Conservation (phyloP, 2,888 invertebrate genomes). For the Terebella lapidaria region DNA sequence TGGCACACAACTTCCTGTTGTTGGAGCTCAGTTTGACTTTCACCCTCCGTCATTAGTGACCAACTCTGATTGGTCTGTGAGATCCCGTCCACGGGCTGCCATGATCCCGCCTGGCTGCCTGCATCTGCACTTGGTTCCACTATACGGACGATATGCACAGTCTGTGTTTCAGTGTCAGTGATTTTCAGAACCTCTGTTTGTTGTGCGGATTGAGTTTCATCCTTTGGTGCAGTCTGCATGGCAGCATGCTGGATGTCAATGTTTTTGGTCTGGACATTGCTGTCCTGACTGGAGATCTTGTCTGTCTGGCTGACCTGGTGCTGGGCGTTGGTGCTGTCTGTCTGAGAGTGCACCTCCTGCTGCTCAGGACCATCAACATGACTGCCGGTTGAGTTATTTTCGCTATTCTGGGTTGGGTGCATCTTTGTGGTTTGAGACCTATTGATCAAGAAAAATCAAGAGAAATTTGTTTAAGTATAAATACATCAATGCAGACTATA, state of each 20-base stretch:
- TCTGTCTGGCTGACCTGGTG: background rate
- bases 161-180: constrained; percentile 1
- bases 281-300: background rate
- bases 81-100: background rate
- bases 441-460: no score
- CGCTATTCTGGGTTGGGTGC: no score
- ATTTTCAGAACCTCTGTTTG: constrained; percentile 2
- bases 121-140: background rate
- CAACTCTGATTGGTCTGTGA: constrained; percentile 1
- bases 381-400: no score
- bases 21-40: background rate
- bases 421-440: no score
- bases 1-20: background rate
- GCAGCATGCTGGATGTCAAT: background rate
- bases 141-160: background rate
- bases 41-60: constrained; percentile 1
- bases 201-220: background rate
- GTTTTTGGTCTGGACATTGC: background rate
- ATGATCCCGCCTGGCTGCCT: background rate
- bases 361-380: no score
- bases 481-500: no score
- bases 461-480: no score
- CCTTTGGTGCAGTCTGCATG: background rate
- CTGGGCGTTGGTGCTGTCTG: background rate
- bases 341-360: background rate